Conservation (phyloP, 2,888 invertebrate genomes). For the Drosophila falleni region DNA sequence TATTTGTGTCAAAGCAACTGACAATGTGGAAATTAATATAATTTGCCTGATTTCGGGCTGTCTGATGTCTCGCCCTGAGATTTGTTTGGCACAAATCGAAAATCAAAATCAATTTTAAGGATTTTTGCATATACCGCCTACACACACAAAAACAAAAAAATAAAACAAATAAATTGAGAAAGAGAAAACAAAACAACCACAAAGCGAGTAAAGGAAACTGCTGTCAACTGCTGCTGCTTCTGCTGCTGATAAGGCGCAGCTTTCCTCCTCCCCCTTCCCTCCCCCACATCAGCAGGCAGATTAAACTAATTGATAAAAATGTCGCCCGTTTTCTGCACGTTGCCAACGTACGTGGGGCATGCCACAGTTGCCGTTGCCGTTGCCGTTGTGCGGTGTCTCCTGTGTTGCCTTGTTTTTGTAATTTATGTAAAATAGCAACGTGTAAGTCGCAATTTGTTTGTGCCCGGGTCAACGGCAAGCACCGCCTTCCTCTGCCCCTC, state of each 20-base stretch:
- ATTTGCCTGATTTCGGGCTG: conserved; percentile 76
- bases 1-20: conserved; percentile 71
- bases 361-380: conserved; percentile 44
- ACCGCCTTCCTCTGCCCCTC: not conserved
- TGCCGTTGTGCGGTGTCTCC: conserved; percentile 31
- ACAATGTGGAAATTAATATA: conserved; percentile 81
- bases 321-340: conserved; percentile 71
- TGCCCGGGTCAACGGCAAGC: conserved; percentile 57
- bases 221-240: conserved; percentile 67
- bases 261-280: not conserved
- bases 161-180: not conserved
- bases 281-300: conserved; percentile 54
- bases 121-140: conserved; percentile 37
- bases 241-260: conserved; percentile 45
- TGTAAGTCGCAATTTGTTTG: conserved; percentile 79
- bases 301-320: conserved; percentile 82
- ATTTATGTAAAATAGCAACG: conserved; percentile 79
- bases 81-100: conserved; percentile 67
- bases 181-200: conserved; percentile 38
- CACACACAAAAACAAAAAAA: conserved; percentile 7
- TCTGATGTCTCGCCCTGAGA: conserved; percentile 68
- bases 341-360: conserved; percentile 62
- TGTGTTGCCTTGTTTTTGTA: conserved; percentile 65
- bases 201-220: conserved; percentile 43
- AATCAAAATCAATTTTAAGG: conserved; percentile 77